Base-by-base conservation (phyloP, 2,113 vertebrate genomes). In the Lethenteron reissneri region DNA sequence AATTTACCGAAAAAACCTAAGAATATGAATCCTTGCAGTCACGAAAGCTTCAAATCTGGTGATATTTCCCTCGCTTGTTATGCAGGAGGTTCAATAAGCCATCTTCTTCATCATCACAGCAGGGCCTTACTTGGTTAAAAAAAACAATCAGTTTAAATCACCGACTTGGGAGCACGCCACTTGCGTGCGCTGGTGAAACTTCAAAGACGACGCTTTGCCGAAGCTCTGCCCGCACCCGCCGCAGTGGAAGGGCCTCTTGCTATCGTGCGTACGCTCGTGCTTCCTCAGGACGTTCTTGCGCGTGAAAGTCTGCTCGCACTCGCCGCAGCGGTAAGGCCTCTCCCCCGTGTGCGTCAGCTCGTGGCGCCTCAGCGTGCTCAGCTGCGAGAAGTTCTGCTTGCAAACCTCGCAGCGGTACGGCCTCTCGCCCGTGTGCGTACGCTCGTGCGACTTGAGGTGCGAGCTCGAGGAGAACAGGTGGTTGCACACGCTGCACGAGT, bases 261-360 rank as follows among this genome's bases (percentile, higher is more conserved):
- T 11, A 2, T 9, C 25, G 64, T 68, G 64, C n/a, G 64, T 68
- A 2, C 64, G 8, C 11, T 17, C 25, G 11, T 68, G 64, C 25
- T 17, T 25, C 8, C 11, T 8, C n/a, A n/a, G 64, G n/a, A n/a
- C 64, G n/a, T n/a, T 17, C n/a, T 10, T 68, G 7, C 25, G n/a
- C n/a, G 25, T 68, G 64, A 68, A 68, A 9, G 64, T 68, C 25
- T 25, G n/a, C 10, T 11, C 9, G 64, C 64, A 68, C 64, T 17
- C n/a, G 25, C 25, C 11, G 64, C 64, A 68, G n/a, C 25, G n/a
- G 64, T 68, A 68, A 10, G 64, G 64, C 8, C 64, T 9, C 11
- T 68, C 64, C 10, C 64, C 64, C n/a, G 64, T 68, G 64, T 68
- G 64, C 25, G 64, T 68, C 64, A n/a, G 64, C 64, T 17, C 25